Evolutionary conservation across 1,140 invertebrate genomes (phyloP).

Genomic region (Eumeta japonica): DNA sequence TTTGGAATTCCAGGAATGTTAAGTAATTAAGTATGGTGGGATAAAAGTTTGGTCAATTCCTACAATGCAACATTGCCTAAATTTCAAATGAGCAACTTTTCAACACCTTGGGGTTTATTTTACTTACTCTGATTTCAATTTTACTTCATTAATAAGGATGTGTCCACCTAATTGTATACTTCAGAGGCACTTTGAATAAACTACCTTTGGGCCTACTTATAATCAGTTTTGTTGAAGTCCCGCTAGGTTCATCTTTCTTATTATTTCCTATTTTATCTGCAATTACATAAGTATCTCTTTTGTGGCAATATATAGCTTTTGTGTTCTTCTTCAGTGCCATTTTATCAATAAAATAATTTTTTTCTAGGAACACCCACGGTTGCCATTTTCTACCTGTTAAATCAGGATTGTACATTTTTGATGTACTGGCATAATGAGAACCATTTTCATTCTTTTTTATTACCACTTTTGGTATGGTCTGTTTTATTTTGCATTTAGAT

Average conservation of each 20-base stretch:
- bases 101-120: too few species aligned
- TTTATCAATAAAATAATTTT: conserved; percentile 47
- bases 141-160: too few species aligned
- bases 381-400: conserved; percentile 53
- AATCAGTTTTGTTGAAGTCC: too few species aligned
- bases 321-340: conserved; percentile 43
- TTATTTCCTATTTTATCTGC: conserved; percentile 35
- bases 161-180: conserved; percentile 45
- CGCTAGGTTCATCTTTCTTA: too few species aligned
- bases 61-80: too few species aligned
- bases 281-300: conserved; percentile 38
- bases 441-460: conserved; percentile 53
- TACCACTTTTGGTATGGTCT: conserved; percentile 47
- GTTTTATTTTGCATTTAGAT: conserved; percentile 41
- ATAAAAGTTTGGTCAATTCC: too few species aligned
- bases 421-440: conserved; percentile 48
- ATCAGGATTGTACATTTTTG: conserved; percentile 34
- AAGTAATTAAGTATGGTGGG: conserved; percentile 35
- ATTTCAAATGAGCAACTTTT: too few species aligned
- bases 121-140: too few species aligned
- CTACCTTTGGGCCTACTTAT: too few species aligned
- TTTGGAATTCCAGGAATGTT: conserved; percentile 35
- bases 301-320: conserved; percentile 38
- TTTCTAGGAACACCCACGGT: conserved; percentile 51
- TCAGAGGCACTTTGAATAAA: conserved; percentile 33